phyloP scores from a whole-genome alignment of 2,888 invertebrate species.

The Hirudinaria manillensis region DNA sequence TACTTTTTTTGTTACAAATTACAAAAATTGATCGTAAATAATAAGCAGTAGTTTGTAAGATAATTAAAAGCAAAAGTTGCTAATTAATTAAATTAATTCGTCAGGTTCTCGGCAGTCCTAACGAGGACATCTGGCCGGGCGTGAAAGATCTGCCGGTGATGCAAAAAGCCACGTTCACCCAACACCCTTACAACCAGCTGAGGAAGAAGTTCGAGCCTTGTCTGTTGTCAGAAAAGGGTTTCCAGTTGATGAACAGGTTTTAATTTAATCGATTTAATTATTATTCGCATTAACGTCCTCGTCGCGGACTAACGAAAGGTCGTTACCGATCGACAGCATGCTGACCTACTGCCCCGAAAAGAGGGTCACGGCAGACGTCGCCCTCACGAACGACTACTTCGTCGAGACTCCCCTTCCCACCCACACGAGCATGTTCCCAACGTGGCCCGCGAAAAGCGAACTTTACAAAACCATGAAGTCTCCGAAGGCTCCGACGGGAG shows the following conservation, averaged over 20 bases:
- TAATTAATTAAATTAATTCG: conserved; percentile 35
- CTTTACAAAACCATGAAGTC: conserved; percentile 54
- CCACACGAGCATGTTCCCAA: conserved; percentile 95
- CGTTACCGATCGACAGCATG: conserved; percentile 59
- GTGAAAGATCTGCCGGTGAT: conserved; percentile 83
- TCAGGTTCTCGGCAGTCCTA: conserved; percentile 85
- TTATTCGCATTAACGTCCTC: no score
- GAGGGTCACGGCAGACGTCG: conserved; percentile 80
- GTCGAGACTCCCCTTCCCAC: conserved; percentile 74
- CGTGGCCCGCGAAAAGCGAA: conserved; percentile 99
- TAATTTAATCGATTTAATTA: background rate
- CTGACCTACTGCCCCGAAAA: conserved; percentile 84
- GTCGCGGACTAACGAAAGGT: background rate
- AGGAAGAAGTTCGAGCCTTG: conserved; percentile 49
- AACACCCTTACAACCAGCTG: conserved; percentile 61
- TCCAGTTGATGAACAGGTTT: conserved; percentile 63
- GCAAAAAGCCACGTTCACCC: conserved; percentile 84
- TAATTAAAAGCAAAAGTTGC: no score
- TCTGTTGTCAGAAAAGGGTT: conserved; percentile 61
- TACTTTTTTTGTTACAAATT: no score
- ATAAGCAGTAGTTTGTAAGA: no score
- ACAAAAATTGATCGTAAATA: no score
- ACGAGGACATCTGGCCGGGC: conserved; percentile 90
- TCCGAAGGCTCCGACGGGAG: conserved; percentile 90
- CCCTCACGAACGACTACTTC: conserved; percentile 78